phyloP scores from a whole-genome alignment of 2,797 vertebrate species.

The Cygnus olor region DNA sequence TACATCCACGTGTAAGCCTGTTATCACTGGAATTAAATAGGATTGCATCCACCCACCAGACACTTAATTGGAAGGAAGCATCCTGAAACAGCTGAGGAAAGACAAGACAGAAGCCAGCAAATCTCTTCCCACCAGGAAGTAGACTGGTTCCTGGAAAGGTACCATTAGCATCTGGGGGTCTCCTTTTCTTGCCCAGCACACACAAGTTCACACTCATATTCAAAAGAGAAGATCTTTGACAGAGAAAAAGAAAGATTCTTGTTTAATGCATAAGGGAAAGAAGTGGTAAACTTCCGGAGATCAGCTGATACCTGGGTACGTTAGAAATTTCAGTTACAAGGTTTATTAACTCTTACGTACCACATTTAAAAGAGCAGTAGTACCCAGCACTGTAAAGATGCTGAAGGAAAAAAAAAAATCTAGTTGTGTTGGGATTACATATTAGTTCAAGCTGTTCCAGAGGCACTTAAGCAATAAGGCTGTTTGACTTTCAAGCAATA shows the following conservation, averaged over 20 bases:
- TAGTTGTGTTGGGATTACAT: not conserved
- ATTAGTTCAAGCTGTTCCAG: not conserved
- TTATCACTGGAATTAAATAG: not conserved
- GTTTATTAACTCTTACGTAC: not conserved
- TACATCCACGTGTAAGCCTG: not conserved
- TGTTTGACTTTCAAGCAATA: not conserved
- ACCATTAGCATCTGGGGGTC: not conserved
- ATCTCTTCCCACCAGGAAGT: not conserved
- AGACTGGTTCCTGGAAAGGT: not conserved
- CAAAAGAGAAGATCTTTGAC: not conserved
- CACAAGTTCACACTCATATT: not conserved
- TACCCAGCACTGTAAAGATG: not conserved
- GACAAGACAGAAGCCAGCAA: not conserved
- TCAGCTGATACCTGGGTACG: not conserved
- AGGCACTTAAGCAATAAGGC: not conserved
- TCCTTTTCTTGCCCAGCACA: not conserved
- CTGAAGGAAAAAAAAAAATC: not conserved
- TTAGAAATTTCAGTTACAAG: not conserved
- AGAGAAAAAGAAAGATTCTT: not conserved
- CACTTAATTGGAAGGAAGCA: not conserved
- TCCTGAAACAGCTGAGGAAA: not conserved
- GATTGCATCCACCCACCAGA: not conserved
- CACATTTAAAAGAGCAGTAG: not conserved
- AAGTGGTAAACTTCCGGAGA: not conserved
- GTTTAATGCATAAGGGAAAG: not conserved